A percentile compares a stretch with the other conserved stretches of the same genome.
Conservation (phyloP, 2,113 vertebrate genomes). For the Triplophysa tibetana region DNA sequence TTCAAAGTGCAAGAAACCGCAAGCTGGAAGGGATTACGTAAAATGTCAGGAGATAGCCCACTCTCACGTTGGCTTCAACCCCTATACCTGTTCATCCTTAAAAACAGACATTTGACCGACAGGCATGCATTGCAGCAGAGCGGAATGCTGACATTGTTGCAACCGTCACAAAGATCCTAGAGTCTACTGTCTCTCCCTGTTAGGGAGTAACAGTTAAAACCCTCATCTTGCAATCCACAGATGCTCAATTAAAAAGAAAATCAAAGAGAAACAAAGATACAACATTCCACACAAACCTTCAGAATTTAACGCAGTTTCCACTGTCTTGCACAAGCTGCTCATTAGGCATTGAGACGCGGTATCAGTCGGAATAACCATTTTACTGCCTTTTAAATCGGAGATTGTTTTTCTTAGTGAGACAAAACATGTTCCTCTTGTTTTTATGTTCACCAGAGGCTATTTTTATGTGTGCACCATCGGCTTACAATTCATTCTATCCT, state of each 20-base stretch:
- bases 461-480: slow-evolving; percentile 24
- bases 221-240: background rate
- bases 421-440: slow-evolving; percentile 44
- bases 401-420: slow-evolving; percentile 62
- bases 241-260: slow-evolving; percentile 35
- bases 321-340: slow-evolving; percentile 54
- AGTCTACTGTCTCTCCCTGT: slow-evolving; percentile 64
- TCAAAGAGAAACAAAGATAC: slow-evolving; percentile 41
- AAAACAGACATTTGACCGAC: slow-evolving; percentile 85
- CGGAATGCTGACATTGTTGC: slow-evolving; percentile 84
- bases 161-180: slow-evolving; percentile 86
- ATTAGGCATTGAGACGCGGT: slow-evolving; percentile 62
- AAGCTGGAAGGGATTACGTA: slow-evolving; percentile 88
- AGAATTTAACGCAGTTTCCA: slow-evolving; percentile 41
- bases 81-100: slow-evolving; percentile 92
- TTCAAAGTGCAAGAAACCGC: slow-evolving; percentile 85
- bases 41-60: slow-evolving; percentile 95
- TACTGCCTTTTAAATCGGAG: slow-evolving; percentile 67
- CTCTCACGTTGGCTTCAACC: slow-evolving; percentile 63
- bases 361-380: slow-evolving; percentile 69
- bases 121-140: slow-evolving; percentile 84
- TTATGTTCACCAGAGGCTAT: slow-evolving; percentile 32
- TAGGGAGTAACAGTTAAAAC: slow-evolving; percentile 61
- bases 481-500: slow-evolving; percentile 11
- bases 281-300: slow-evolving; percentile 55